phyloP scores from a whole-genome alignment of 1,140 invertebrate species.

The Hycleus phaleratus region DNA sequence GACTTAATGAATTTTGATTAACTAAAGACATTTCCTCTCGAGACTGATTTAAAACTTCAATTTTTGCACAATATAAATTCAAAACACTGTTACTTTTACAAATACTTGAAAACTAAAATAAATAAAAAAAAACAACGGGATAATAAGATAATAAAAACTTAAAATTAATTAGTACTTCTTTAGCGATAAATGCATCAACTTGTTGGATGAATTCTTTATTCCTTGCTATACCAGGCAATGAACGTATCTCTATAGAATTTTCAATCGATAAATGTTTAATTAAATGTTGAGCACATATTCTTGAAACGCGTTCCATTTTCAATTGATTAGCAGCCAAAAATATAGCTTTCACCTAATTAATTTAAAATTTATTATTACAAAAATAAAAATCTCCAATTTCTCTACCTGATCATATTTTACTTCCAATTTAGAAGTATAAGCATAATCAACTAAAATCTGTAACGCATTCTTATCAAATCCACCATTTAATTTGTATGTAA shows the following conservation, averaged over 20 bases:
- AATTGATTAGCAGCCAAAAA: slow-evolving; percentile 66
- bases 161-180: slow-evolving; percentile 47
- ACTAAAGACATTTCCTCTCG: slow-evolving; percentile 55
- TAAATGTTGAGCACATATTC: slow-evolving; percentile 63
- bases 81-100: slow-evolving; percentile 50
- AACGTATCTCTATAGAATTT: slow-evolving; percentile 64
- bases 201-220: slow-evolving; percentile 53
- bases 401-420: slow-evolving; percentile 40
- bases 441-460: slow-evolving; percentile 69
- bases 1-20: slow-evolving; percentile 52
- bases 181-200: slow-evolving; percentile 64
- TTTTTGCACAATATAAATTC: slow-evolving; percentile 54
- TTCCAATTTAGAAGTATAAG: slow-evolving; percentile 58
- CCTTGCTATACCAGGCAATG: slow-evolving; percentile 56
- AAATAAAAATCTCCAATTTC: not conserved
- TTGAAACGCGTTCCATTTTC: slow-evolving; percentile 63
- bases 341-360: slow-evolving; percentile 55
- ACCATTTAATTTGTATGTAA: slow-evolving; percentile 60
- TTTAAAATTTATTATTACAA: too few species aligned
- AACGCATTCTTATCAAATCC: slow-evolving; percentile 60
- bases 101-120: slow-evolving; percentile 50
- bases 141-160: not conserved
- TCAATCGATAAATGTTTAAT: slow-evolving; percentile 56
- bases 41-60: slow-evolving; percentile 58
- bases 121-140: slow-evolving; percentile 3